These are phyloP conservation scores for Sipha maydis DNA, from an alignment of 2,888 invertebrate species.

Conservation along the genomic window DNA sequence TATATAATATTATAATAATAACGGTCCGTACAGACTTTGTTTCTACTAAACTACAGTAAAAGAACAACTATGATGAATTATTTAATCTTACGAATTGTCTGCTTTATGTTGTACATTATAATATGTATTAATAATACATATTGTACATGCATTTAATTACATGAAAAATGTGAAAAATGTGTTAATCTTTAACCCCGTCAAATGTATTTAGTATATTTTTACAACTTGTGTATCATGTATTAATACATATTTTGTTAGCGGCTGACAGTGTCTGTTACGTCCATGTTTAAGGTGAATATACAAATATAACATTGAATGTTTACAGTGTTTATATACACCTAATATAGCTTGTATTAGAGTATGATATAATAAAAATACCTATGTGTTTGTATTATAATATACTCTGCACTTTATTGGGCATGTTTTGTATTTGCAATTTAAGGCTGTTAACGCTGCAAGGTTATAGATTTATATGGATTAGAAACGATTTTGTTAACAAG, in stretches of 20 bases:
- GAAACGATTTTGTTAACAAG: not conserved
- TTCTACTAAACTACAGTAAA: not conserved
- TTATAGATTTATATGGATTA: not conserved
- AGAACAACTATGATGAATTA: not conserved
- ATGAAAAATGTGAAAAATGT: no score
- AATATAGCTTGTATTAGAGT: not conserved
- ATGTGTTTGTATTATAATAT: not conserved
- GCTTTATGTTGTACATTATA: no score
- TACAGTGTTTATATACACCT: not conserved
- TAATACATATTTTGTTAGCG: not conserved
- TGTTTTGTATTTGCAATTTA: not conserved
- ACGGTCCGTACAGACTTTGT: not conserved
- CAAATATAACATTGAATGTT: not conserved
- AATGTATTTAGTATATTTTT: no score
- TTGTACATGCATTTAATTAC: no score
- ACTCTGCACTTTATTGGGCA: not conserved
- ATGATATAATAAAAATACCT: not conserved
- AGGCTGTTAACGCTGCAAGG: constrained; percentile 4
- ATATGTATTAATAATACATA: no score
- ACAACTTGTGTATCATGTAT: not conserved
- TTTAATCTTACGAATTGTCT: no score
- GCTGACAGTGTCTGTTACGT: not conserved
- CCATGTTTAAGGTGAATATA: not conserved
- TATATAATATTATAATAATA: not conserved
- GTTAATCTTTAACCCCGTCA: no score